These are phyloP conservation scores for Echiichthys vipera DNA, from an alignment of 2,797 vertebrate species.

Conservation along the genomic window DNA sequence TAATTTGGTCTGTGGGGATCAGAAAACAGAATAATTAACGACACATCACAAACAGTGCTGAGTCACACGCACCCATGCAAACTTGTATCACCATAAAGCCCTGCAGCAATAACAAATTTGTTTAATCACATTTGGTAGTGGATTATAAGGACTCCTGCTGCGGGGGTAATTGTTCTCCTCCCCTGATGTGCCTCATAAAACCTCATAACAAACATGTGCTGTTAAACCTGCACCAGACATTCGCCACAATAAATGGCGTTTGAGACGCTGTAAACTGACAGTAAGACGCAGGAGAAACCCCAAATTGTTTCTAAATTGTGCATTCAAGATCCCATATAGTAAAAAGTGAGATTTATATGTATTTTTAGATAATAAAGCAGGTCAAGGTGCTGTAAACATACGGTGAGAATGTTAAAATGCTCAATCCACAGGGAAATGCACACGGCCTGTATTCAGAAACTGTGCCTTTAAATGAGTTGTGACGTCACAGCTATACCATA, in stretches of 20 bases:
- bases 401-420: too few relatives aligned
- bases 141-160: constrained; percentile 73
- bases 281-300: constrained; percentile 6
- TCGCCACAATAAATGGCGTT: constrained; percentile 39
- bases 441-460: too few relatives aligned
- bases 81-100: constrained; percentile 58
- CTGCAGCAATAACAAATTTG: constrained; percentile 62
- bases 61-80: constrained; percentile 46
- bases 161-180: constrained; percentile 74
- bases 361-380: too few relatives aligned
- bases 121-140: constrained; percentile 70
- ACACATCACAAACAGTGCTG: constrained; percentile 42
- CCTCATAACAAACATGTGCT: constrained; percentile 71
- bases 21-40: constrained; percentile 55
- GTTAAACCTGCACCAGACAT: constrained; percentile 69
- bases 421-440: too few relatives aligned
- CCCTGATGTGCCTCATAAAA: constrained; percentile 74
- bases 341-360: too few relatives aligned
- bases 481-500: too few relatives aligned
- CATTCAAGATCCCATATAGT: too few relatives aligned
- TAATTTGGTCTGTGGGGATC: constrained; percentile 39
- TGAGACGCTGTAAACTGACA: constrained; percentile 51
- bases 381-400: too few relatives aligned
- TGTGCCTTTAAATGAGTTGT: too few relatives aligned
- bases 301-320: background rate